Evolutionary conservation across 1,140 invertebrate species (phyloP), one percentile per base, ranked within the genome.

Genomic region (Drosophila orena): DNA sequence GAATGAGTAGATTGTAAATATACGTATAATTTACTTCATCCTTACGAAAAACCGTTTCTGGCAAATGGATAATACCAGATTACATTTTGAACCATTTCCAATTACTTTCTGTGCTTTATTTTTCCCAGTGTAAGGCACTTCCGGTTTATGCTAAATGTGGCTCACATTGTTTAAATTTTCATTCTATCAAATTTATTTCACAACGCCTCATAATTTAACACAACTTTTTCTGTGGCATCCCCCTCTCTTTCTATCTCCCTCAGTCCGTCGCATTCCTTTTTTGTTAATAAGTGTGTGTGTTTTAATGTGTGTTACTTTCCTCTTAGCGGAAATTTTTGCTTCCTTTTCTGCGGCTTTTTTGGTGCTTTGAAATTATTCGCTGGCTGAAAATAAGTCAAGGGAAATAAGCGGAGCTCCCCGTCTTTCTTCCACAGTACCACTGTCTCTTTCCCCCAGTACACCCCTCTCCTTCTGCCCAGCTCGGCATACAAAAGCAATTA

Each of bases 401-500:
- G 61, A 34, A 66, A 38, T 10, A 6, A 22, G 30, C 11, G 10
- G 1, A 14, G 10, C 3, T 22, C 30, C 30, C 30, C 2, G 8
- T 30, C 30, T 30, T 2, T 10, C 8, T 10, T 30, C 8, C 8
- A 10, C 30, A 8, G 30, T 30, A 30, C 30, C 7, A 8, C 30
- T 15, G 0, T 44, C 27, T 4, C 37, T 37, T 24, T 43, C 20
- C 14, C 10, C 7, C 10, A 34, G 11, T 24, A 15, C 11, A 17
- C 46, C 34, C 17, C 8, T 57, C 30, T 27, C 34, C 5, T 47
- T 35, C 20, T n/a, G 11, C n/a, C 10, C 37, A 40, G 62, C 47
- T 75, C 62, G 49, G 77, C 77, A 75, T 59, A 80, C 59, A 80
- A 80, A 80, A 80, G 77, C 77, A 80, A 80, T 80, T 80, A 79